Evolutionary conservation across 2,797 vertebrate genomes (phyloP).

Genomic region (Melanotaenia parkinsoni): DNA sequence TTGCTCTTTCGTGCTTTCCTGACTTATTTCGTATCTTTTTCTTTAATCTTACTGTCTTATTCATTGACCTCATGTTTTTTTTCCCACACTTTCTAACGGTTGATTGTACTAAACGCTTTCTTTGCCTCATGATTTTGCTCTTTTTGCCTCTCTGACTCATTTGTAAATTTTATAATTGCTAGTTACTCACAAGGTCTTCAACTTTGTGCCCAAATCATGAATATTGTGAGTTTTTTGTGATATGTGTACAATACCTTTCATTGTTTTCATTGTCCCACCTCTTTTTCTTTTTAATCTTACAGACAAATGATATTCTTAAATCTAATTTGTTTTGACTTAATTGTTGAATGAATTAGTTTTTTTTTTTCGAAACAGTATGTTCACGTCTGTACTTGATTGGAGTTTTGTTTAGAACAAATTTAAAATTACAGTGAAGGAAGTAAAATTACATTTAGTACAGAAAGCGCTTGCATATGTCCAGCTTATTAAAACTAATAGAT

Average conservation of each 20-base stretch:
- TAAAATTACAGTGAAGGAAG: not conserved
- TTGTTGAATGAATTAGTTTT: not conserved
- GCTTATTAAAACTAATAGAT: not conserved
- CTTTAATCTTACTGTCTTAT: slow-evolving; percentile 34
- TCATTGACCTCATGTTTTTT: not conserved
- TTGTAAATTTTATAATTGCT: not conserved
- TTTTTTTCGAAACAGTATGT: not conserved
- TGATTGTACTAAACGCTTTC: not conserved
- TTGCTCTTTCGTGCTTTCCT: slow-evolving; percentile 52
- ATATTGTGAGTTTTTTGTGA: slow-evolving; percentile 4
- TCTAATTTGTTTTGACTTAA: not conserved
- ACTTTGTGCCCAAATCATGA: slow-evolving; percentile 15
- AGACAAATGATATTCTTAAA: not conserved
- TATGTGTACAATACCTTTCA: not conserved
- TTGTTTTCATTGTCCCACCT: not conserved
- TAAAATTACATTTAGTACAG: not conserved
- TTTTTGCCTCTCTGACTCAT: slow-evolving; percentile 4
- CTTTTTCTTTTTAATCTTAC: not conserved
- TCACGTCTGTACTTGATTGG: not conserved
- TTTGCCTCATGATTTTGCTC: not conserved
- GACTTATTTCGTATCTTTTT: slow-evolving; percentile 36
- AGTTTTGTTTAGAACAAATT: not conserved
- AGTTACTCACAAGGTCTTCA: slow-evolving; percentile 2
- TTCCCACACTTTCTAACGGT: not conserved
- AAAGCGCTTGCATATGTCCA: not conserved